Base-by-base conservation (phyloP, 30 jellyfish, hydroid and myxozoan genomes). In the Cassiopea andromeda region DNA sequence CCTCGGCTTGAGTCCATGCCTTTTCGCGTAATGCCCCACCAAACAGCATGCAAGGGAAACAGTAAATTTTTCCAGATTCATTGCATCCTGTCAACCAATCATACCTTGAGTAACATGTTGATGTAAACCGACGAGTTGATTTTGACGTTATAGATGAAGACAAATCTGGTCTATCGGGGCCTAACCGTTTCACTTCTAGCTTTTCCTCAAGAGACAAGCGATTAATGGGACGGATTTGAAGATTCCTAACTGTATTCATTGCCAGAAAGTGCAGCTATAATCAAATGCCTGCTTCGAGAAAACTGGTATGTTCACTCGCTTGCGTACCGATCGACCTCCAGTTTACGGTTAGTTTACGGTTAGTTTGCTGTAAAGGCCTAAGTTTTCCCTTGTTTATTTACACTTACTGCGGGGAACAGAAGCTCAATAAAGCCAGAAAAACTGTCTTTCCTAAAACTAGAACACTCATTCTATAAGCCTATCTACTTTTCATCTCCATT, bases 11-110 rank as follows among this genome's bases (percentile, higher is more conserved):
- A 45, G 85, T 87, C 95, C 91, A 87, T 8, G 85, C 59, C 71
- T 87, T 77, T 66, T 78, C 85, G 4, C 85, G 57, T n/a, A 9
- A 57, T 10, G 84, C 46, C 1, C 77, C 78, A 44, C 93, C 93
- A 75, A 86, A 86, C 73, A 71, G 78, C 7, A 84, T 16, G 61
- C 92, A 84, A 50, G 92, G 92, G 57, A 84, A 84, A 73, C 85
- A 84, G 74, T 84, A 73, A n/a, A 58, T 87, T 57, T 84, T 73
- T 78, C 57, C 69, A 50, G 87, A 13, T 10, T 75, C 80, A 77
- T 61, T 44, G 93, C 93, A 85, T 9, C 88, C 93, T 27, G 87
- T 85, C 44, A 85, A 77, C 93, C 93, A 85, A 19, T 67, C 68
- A 54, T 73, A 76, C 71, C 47, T 85, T 48, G 81, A 3, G 76